phyloP scores from a whole-genome alignment of 2,113 vertebrate species.

The Passer domesticus region DNA sequence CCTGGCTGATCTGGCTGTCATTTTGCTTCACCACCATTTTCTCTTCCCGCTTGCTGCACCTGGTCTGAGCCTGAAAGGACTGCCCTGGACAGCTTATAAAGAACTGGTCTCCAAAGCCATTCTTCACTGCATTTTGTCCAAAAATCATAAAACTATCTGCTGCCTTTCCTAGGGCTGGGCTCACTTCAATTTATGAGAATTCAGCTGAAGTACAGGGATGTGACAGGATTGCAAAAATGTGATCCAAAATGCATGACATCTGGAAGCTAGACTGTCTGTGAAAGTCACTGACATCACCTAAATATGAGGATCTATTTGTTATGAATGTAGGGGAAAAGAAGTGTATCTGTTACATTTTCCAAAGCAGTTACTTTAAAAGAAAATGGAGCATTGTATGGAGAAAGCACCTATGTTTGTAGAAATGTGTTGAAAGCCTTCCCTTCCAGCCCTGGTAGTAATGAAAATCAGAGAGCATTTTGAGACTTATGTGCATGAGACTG shows the following conservation, averaged over 20 bases:
- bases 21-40: not conserved
- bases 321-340: not conserved
- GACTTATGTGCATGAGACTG: not conserved
- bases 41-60: not conserved
- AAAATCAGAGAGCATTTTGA: not conserved
- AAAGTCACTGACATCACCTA: not conserved
- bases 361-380: not conserved
- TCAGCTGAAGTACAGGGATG: not conserved
- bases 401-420: not conserved
- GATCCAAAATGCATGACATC: not conserved
- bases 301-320: not conserved
- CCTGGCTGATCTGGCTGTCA: rapidly evolving
- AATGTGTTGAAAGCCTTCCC: not conserved
- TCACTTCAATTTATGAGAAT: not conserved
- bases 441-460: not conserved
- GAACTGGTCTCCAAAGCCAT: not conserved
- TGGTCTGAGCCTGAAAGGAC: not conserved
- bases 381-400: not conserved
- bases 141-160: not conserved
- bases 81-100: not conserved
- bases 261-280: not conserved
- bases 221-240: not conserved
- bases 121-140: not conserved
- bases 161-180: not conserved
- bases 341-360: not conserved